A percentile compares a stretch with the other conserved stretches of the same genome.
Evolutionary conservation across 2,797 vertebrate genomes (phyloP).

Genomic region (Sarcophilus harrisii): DNA sequence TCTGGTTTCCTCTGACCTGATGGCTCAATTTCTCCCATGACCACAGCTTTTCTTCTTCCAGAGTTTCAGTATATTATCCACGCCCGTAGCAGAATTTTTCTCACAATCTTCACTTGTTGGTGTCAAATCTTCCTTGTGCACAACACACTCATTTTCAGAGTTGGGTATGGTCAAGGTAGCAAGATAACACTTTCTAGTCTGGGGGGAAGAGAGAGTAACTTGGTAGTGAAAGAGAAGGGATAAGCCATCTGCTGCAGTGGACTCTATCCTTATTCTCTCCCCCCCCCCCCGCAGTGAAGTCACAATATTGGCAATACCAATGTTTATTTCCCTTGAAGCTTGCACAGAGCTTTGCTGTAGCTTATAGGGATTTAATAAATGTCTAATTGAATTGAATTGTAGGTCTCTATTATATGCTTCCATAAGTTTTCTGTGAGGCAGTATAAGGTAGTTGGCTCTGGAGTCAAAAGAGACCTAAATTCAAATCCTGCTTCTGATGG

Average conservation of each 20-base stretch:
- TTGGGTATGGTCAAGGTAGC: neutral
- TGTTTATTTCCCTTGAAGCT: neutral
- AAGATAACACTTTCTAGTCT: neutral
- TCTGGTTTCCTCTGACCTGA: neutral
- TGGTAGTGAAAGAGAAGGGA: neutral
- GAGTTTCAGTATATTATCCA: neutral
- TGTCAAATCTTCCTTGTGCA: neutral
- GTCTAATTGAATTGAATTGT: neutral
- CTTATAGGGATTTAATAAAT: neutral
- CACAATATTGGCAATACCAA: neutral
- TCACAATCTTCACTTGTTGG: neutral
- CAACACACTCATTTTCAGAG: neutral
- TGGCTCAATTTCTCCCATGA: neutral
- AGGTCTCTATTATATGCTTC: neutral
- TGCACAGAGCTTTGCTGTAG: neutral
- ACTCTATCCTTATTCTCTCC: neutral
- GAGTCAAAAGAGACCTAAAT: neutral
- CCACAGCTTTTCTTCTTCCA: neutral
- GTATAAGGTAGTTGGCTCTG: neutral
- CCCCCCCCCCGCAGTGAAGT: neutral
- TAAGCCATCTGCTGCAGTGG: neutral
- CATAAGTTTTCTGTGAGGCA: neutral
- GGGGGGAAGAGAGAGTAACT: neutral
- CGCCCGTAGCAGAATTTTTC: neutral
- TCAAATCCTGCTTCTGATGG: neutral